These are phyloP conservation scores for Ephydatia muelleri DNA, from an alignment of 37 sponge, comb jelly and placozoan species.

Conservation along the genomic window DNA sequence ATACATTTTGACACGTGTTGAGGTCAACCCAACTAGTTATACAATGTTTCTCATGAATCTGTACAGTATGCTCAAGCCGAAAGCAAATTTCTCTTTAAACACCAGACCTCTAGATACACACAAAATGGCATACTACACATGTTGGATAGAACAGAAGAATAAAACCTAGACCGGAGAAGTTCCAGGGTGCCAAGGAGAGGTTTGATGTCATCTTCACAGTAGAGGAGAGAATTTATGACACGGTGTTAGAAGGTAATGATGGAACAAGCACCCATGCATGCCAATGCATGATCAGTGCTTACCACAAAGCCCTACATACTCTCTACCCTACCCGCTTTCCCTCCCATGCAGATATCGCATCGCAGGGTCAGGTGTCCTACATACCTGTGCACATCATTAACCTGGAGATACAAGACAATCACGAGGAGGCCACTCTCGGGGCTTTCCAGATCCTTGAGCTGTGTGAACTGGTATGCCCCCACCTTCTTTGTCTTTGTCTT, in stretches of 20 bases:
- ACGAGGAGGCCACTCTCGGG: constrained; percentile 97
- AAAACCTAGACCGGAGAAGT: constrained; percentile 87
- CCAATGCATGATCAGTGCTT: neutral
- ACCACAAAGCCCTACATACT: too few relatives aligned
- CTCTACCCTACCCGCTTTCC: too few relatives aligned
- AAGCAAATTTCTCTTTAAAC: constrained; percentile 1
- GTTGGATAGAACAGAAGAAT: constrained; percentile 97
- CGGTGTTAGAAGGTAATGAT: constrained; percentile 87
- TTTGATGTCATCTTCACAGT: constrained; percentile 94
- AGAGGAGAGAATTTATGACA: constrained; percentile 95
- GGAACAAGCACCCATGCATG: neutral
- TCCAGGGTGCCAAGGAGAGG: constrained; percentile 75
- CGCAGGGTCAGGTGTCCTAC: constrained; percentile 32
- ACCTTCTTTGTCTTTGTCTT: neutral
- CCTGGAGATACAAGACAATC: constrained; percentile 95
- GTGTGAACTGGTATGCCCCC: constrained; percentile 74
- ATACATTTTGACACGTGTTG: too few relatives aligned
- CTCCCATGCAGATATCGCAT: constrained; percentile 48
- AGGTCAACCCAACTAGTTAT: too few relatives aligned
- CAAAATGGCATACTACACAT: constrained; percentile 97
- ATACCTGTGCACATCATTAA: constrained; percentile 90
- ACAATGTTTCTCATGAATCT: neutral
- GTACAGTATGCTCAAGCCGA: neutral
- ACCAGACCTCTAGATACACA: constrained; percentile 70
- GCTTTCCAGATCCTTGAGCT: constrained; percentile 87